Evolutionary conservation across 2,113 vertebrate species (phyloP).

Genomic region (Atractosteus spatula): DNA sequence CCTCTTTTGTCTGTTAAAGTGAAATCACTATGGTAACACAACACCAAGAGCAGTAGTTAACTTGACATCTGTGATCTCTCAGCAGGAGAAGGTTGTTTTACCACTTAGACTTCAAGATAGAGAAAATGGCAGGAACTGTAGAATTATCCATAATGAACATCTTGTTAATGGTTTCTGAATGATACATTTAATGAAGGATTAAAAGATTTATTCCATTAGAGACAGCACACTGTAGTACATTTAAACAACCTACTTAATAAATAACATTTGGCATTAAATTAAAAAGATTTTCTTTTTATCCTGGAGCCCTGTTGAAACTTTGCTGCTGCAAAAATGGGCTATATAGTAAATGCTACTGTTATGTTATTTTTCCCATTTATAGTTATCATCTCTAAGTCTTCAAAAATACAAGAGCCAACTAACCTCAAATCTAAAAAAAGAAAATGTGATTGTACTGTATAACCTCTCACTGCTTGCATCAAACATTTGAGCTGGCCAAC

Average conservation of each 20-base stretch:
- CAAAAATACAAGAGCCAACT: no score
- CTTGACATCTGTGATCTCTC: constrained; percentile 18
- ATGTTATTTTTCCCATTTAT: no score
- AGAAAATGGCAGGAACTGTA: constrained; percentile 5
- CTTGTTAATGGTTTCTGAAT: constrained; percentile 12
- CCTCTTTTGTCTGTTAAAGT: not conserved
- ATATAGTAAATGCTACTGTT: not conserved
- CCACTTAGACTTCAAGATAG: not conserved
- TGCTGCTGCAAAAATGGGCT: not conserved
- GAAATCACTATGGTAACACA: not conserved
- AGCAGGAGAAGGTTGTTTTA: constrained; percentile 5
- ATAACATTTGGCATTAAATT: not conserved
- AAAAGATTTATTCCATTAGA: not conserved
- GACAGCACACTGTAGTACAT: not conserved
- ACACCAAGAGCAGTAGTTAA: not conserved
- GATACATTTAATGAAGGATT: constrained; percentile 7
- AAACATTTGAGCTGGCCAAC: no score
- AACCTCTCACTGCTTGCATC: no score
- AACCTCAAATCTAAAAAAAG: no score
- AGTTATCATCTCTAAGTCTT: no score
- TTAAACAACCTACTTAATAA: no score
- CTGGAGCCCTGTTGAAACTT: not conserved
- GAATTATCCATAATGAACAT: constrained; percentile 21
- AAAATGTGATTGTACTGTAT: no score
- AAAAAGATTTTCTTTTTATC: not conserved